phyloP scores from a whole-genome alignment of 1,140 invertebrate species.

The Lepidurus arcticus region DNA sequence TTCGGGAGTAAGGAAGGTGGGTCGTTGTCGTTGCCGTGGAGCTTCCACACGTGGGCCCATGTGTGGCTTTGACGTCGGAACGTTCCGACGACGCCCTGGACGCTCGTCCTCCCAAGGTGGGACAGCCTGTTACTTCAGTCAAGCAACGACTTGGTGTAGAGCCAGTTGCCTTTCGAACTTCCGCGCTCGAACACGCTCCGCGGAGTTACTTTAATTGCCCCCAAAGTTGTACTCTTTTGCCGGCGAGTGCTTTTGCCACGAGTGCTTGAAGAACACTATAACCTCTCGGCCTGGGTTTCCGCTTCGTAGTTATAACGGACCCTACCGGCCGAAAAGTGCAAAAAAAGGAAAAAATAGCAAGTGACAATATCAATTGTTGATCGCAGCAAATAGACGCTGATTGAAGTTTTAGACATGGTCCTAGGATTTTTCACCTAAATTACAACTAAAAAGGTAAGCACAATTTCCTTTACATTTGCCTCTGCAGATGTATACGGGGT shows the following conservation, averaged over 20 bases:
- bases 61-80: conserved; percentile 5
- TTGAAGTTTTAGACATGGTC: too few species aligned
- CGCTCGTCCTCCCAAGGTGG: conserved; percentile 16
- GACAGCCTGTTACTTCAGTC: conserved; percentile 21
- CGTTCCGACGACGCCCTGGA: neutral
- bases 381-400: too few species aligned
- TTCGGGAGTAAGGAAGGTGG: neutral
- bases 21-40: conserved; percentile 15
- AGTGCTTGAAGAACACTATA: conserved; percentile 9
- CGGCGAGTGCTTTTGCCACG: neutral
- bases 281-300: neutral
- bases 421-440: too few species aligned
- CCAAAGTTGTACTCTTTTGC: neutral
- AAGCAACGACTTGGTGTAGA: neutral
- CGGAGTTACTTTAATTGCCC: conserved; percentile 15
- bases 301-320: neutral
- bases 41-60: neutral
- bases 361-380: neutral
- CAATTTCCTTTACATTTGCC: too few species aligned
- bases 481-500: too few species aligned
- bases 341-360: neutral
- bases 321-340: neutral
- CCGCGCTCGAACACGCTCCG: neutral
- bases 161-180: conserved; percentile 10
- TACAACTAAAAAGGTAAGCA: too few species aligned